A percentile compares a stretch with the other conserved stretches of the same genome.
phyloP scores from a whole-genome alignment of 1,140 invertebrate species.

The Arion vulgaris region DNA sequence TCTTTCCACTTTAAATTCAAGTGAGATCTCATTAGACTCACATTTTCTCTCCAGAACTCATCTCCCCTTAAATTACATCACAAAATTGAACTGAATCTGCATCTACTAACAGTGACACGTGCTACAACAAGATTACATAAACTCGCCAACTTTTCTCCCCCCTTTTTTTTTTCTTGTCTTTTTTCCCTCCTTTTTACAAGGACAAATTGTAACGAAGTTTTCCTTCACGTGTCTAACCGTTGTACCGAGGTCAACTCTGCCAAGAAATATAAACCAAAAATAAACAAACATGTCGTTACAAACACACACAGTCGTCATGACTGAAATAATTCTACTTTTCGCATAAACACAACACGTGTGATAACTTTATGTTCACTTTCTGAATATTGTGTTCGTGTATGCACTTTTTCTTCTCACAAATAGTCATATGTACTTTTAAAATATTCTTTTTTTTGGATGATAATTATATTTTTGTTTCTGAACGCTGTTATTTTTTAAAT shows the following conservation, averaged over 20 bases:
- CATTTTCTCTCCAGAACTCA: not conserved
- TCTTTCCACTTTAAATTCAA: not conserved
- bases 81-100: not conserved
- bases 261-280: not conserved
- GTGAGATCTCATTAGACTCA: not conserved
- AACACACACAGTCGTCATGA: not conserved
- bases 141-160: not conserved
- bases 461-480: too few relatives aligned
- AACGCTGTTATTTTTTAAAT: too few relatives aligned
- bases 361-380: too few relatives aligned
- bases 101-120: not conserved
- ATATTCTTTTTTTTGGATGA: too few relatives aligned
- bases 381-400: not conserved
- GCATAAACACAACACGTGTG: too few relatives aligned
- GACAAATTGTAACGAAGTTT: not conserved
- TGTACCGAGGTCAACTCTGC: not conserved
- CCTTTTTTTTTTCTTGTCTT: not conserved
- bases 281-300: not conserved
- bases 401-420: not conserved
- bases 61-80: not conserved
- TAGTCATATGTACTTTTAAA: too few relatives aligned
- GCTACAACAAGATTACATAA: not conserved
- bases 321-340: not conserved
- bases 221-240: not conserved
- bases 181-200: not conserved